Conservation (phyloP, 2,113 vertebrate genomes). For the Myotis brandtii region DNA sequence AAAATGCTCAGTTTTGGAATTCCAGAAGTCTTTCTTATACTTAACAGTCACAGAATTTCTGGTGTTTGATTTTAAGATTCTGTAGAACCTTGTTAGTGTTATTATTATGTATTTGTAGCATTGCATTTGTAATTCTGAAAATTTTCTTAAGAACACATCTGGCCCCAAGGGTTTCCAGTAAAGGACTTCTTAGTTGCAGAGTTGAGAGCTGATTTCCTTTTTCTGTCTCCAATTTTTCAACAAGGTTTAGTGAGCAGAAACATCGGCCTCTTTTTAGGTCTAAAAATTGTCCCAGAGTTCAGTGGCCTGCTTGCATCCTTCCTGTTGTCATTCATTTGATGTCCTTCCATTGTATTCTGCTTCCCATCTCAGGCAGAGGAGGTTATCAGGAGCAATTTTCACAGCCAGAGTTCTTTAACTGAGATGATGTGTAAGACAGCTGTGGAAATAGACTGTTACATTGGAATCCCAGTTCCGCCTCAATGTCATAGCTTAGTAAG, state of each 20-base stretch:
- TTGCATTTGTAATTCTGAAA: conserved; percentile 40
- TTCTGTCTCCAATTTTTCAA: background rate
- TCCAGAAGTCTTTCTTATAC: conserved; percentile 77
- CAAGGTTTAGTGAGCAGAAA: background rate
- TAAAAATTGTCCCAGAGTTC: background rate
- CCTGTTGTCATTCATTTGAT: background rate
- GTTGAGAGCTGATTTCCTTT: background rate
- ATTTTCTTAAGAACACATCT: background rate
- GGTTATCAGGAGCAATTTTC: background rate
- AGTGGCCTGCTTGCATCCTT: background rate
- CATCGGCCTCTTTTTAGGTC: background rate
- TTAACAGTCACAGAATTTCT: background rate
- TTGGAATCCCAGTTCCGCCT: background rate
- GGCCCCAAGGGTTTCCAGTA: background rate
- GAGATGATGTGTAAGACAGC: background rate
- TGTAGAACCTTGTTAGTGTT: background rate
- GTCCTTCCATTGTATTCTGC: background rate
- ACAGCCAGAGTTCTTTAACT: background rate
- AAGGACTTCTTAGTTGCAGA: background rate
- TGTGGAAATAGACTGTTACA: background rate
- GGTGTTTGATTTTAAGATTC: background rate
- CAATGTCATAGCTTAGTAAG: conserved; percentile 85
- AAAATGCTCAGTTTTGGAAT: background rate
- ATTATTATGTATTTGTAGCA: background rate
- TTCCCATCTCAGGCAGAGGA: background rate